Base-by-base conservation (phyloP, 1,140 invertebrate genomes). In the Schlechtendalia chinensis region DNA sequence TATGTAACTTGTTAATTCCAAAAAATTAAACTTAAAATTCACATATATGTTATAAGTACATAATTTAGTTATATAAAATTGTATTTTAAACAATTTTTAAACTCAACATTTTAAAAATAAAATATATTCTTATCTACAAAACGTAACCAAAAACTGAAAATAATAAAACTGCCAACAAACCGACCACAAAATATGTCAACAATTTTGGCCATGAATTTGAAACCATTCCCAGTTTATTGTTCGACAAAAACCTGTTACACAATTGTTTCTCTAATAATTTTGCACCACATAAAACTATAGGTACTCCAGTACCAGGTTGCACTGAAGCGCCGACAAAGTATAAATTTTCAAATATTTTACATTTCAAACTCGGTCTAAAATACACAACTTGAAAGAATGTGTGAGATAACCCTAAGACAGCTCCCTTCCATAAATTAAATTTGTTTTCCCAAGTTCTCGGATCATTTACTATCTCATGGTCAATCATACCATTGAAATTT, bases 341-440 rank as follows among this genome's bases (percentile, higher is more conserved):
- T 8, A 67, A 67, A 12, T 67, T 67, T 45, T 67, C 22, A 17
- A 67, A 67, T 67, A 67, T 67, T 39, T 67, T 67, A 24, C 63
- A 67, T 24, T 67, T 32, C 12, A 67, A 67, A 67, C 63, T 67
- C 3, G 63, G 63, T 12, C 63, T 32, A 6, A 67, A 67, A 6
- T 22, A 67, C 24, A 39, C 6, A 10, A 67, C 19, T 67, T 67
- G 63, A 67, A 67, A 67, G 17, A 67, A 39, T n/a, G 29, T 45
- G 14, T 67, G 63, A 12, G 63, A 67, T 67, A 67, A 22, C 10
- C 63, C 63, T 67, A 67, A 67, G 19, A 67, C 39, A n/a, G 63
- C 39, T n/a, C 63, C 63, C 45, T 67, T 67, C 63, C 63, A 67
- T 24, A 67, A 39, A 45, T 67, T 67, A 45, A 67, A 67, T 45